These are phyloP conservation scores for Drosophila affinis DNA, from an alignment of 2,888 invertebrate species.

Conservation along the genomic window DNA sequence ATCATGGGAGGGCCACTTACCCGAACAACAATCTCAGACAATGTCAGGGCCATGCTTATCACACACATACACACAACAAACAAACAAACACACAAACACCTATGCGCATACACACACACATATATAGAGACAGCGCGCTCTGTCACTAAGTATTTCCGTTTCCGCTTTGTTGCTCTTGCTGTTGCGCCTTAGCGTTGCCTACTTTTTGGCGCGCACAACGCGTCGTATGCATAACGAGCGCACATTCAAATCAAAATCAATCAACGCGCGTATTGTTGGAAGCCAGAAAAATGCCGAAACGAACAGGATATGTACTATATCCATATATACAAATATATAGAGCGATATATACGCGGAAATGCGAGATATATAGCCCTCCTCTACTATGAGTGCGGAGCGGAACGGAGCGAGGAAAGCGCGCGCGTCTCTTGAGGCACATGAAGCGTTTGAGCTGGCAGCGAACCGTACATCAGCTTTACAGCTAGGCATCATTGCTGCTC, in stretches of 20 bases:
- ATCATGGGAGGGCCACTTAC: constrained; percentile 19
- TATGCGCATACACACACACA: not conserved
- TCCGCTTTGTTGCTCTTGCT: constrained; percentile 53
- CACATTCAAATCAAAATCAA: constrained; percentile 70
- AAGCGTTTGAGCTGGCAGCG: constrained; percentile 72
- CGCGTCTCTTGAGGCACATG: constrained; percentile 73
- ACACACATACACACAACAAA: constrained; percentile 7
- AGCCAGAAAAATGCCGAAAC: constrained; percentile 35
- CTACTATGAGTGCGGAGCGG: constrained; percentile 27
- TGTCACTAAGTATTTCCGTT: constrained; percentile 69
- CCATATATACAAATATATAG: constrained; percentile 1
- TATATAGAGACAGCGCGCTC: constrained; percentile 4
- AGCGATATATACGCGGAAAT: constrained; percentile 8
- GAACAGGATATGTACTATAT: constrained; percentile 18
- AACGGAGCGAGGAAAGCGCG: constrained; percentile 55
- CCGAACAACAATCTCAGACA: constrained; percentile 8
- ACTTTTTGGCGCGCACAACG: constrained; percentile 65
- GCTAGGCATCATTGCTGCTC: constrained; percentile 44
- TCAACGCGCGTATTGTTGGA: constrained; percentile 66
- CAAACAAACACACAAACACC: not conserved
- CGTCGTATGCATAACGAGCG: constrained; percentile 73
- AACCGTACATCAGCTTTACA: constrained; percentile 64
- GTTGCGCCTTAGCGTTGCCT: constrained; percentile 36
- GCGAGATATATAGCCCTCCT: constrained; percentile 8
- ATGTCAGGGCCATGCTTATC: constrained; percentile 30